These are phyloP conservation scores for Papilio dardanus DNA, from an alignment of 1,140 invertebrate genomes.

Conservation along the genomic window DNA sequence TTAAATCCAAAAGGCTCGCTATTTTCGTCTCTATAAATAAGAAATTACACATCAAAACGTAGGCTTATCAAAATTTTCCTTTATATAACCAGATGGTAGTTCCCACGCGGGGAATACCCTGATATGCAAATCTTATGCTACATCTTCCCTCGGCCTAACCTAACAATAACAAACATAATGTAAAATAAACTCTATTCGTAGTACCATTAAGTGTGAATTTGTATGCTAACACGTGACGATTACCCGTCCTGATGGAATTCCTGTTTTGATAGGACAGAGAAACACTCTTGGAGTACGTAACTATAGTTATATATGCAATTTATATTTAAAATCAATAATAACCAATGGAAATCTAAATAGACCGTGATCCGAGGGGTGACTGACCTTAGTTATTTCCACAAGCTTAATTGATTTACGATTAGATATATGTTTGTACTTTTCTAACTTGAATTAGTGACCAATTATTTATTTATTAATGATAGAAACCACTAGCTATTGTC, in stretches of 20 bases:
- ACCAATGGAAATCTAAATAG: too few species aligned
- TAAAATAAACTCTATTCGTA: neutral
- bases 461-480: too few species aligned
- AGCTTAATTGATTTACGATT: too few species aligned
- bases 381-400: too few species aligned
- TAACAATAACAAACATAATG: neutral
- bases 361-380: too few species aligned
- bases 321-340: too few species aligned
- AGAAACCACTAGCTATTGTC: too few species aligned
- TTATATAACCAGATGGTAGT: neutral
- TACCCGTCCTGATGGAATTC: conserved; percentile 1
- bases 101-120: neutral
- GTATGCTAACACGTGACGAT: neutral
- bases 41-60: neutral
- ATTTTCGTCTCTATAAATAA: too few species aligned
- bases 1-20: too few species aligned
- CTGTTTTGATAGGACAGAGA: conserved; percentile 7
- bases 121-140: conserved; percentile 9
- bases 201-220: neutral
- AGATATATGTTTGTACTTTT: too few species aligned
- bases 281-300: neutral
- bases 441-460: too few species aligned
- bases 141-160: neutral
- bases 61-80: neutral
- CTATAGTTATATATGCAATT: too few species aligned